phyloP scores from a whole-genome alignment of 2,888 invertebrate genomes.

The Disparrhopalites patrizii region DNA sequence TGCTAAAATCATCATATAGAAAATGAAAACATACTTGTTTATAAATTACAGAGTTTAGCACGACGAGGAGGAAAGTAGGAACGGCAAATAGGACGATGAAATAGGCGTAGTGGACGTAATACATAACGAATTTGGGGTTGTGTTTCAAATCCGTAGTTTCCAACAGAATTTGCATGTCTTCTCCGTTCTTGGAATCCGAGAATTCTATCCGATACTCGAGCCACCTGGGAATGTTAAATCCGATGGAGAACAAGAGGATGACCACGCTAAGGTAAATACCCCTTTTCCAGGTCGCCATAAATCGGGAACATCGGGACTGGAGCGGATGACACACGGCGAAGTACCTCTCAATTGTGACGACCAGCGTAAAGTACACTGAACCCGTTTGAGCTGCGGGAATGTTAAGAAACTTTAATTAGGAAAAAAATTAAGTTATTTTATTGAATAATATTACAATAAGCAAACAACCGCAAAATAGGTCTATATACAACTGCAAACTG shows the following conservation, averaged over 20 bases:
- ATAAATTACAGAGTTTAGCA: constrained; percentile 86
- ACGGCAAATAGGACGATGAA: constrained; percentile 87
- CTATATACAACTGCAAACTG: too few species aligned
- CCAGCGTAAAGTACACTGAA: constrained; percentile 76
- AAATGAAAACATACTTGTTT: constrained; percentile 60
- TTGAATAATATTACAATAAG: too few species aligned
- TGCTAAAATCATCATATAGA: not conserved
- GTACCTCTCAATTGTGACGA: constrained; percentile 75
- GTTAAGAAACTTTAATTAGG: not conserved
- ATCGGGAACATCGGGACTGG: constrained; percentile 2
- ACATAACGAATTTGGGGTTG: constrained; percentile 68
- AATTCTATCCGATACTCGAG: constrained; percentile 50
- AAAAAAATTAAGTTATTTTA: not conserved
- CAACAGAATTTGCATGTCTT: constrained; percentile 52
- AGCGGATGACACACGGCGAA: constrained; percentile 75
- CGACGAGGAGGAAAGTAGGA: constrained; percentile 80
- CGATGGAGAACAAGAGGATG: constrained; percentile 71
- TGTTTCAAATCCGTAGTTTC: constrained; percentile 60
- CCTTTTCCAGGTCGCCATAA: constrained; percentile 66
- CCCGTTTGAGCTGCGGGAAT: constrained; percentile 63
- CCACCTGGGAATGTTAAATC: constrained; percentile 75
- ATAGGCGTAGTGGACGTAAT: constrained; percentile 92
- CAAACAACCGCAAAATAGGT: too few species aligned
- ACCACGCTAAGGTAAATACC: constrained; percentile 77
- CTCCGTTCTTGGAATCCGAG: not conserved